Base-by-base conservation (phyloP, 2,888 invertebrate species). In the Podotricha telesiphe region DNA sequence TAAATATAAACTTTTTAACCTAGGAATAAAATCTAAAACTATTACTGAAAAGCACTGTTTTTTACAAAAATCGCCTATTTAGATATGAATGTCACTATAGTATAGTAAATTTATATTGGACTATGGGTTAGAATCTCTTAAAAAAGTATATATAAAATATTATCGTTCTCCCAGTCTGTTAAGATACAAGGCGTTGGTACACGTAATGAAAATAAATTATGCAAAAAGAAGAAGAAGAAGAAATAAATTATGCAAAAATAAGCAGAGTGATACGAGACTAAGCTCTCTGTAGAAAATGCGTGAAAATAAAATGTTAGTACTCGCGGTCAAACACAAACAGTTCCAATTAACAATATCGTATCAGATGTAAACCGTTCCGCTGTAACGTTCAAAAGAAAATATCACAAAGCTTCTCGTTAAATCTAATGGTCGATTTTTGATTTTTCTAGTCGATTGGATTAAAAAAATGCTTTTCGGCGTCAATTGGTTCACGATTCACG, bases 381-480 rank as follows among this genome's bases (percentile, higher is more conserved):
- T 22, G 42, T 59, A 59, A 58, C 71, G 74, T 83, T 85, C 83
- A 84, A 89, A 89, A 88, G 88, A 85, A 86, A 89, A 89, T 88
- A 90, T 91, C 89, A 91, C 88, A 89, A 89, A 88, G 88, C 85
- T 86, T 78, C 77, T 89, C 90, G 86, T 89, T 91, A 89, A 85
- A 84, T 79, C 81, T 86, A 91, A 91, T 87, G 87, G 87, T 76
- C 86, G 86, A 86, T 84, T 85, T 84, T 82, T 82, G 82, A 84
- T 79, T 84, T 86, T 89, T 88, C 86, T 88, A 84, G 82, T 85
- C 82, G 84, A 88, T 91, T 91, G 89, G 84, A 88, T 91, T 88
- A 89, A 89, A 91, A 89, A 90, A 88, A 77, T 78, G 82, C 82
- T 82, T 82, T 88, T 84, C 80, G 84, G 80, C 79, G 79, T 78